Evolutionary conservation across 2,888 invertebrate species (phyloP).

Genomic region (Seladonia tumulorum): DNA sequence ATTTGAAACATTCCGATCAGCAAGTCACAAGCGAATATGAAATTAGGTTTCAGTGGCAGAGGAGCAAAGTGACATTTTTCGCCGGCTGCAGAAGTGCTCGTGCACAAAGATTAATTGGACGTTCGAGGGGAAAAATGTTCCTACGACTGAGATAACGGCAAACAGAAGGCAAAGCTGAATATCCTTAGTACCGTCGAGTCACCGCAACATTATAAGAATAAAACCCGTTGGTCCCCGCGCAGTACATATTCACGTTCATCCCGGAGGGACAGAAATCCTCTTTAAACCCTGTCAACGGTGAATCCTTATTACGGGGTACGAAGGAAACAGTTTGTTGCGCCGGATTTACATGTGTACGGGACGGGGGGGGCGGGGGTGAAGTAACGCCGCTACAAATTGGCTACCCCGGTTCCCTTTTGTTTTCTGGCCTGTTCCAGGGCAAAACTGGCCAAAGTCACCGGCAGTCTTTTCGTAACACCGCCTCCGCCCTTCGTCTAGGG

Average conservation of each 20-base stretch:
- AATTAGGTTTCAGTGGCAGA: not conserved
- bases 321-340: conserved; percentile 35
- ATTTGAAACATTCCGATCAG: not conserved
- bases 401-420: conserved; percentile 33
- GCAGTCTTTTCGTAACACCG: conserved; percentile 41
- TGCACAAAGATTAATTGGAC: not conserved
- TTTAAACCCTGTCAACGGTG: conserved; percentile 53
- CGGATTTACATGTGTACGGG: conserved; percentile 53
- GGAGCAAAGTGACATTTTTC: not conserved
- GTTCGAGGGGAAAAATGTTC: not conserved
- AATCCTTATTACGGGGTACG: conserved; percentile 41
- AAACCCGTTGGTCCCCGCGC: not conserved
- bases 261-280: conserved; percentile 34
- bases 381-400: conserved; percentile 70
- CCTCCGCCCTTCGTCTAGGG: conserved; percentile 37
- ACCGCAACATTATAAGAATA: not conserved
- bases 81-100: not conserved
- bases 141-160: not conserved
- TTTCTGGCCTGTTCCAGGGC: conserved; percentile 36
- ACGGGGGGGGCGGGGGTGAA: conserved; percentile 18
- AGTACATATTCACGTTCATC: conserved; percentile 11
- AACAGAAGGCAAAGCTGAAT: not conserved
- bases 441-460: conserved; percentile 64
- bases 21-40: not conserved
- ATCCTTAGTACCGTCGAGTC: not conserved